phyloP scores from a whole-genome alignment of 2,888 invertebrate genomes.

The Plusia festucae region DNA sequence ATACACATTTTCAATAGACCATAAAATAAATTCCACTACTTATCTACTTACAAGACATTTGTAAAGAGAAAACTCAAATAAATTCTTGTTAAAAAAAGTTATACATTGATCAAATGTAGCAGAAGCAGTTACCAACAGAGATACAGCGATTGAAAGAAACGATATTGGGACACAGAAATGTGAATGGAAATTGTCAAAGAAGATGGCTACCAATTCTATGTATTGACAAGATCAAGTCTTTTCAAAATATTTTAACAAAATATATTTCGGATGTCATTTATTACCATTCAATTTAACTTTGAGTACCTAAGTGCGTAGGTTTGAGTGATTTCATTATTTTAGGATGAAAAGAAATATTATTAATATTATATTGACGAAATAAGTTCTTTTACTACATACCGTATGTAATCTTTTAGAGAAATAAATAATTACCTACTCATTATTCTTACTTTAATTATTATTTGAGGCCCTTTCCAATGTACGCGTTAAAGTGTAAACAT shows the following conservation, averaged over 20 bases:
- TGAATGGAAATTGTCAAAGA: slow-evolving; percentile 47
- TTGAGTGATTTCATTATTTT: too few species aligned
- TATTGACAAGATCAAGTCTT: slow-evolving; percentile 30
- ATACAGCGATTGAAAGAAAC: slow-evolving; percentile 53
- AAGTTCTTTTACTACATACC: too few species aligned
- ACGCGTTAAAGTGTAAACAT: too few species aligned
- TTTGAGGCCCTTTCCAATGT: too few species aligned
- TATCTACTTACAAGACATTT: background rate
- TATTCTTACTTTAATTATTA: too few species aligned
- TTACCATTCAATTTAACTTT: slow-evolving; percentile 1
- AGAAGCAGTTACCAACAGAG: slow-evolving; percentile 27
- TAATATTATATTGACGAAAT: too few species aligned
- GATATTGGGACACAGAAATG: slow-evolving; percentile 53
- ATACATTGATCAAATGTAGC: slow-evolving; percentile 44
- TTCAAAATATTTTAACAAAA: slow-evolving; percentile 32
- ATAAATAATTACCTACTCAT: too few species aligned
- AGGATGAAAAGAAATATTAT: too few species aligned
- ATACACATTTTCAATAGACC: background rate
- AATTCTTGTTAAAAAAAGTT: slow-evolving; percentile 18
- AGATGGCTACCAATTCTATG: slow-evolving; percentile 35
- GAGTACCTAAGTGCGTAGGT: background rate
- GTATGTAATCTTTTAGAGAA: too few species aligned
- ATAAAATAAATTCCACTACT: slow-evolving; percentile 4
- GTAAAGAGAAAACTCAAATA: background rate
- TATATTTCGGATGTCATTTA: slow-evolving; percentile 16